Evolutionary conservation across 2,797 vertebrate species (phyloP).

Genomic region (Erethizon dorsatum): DNA sequence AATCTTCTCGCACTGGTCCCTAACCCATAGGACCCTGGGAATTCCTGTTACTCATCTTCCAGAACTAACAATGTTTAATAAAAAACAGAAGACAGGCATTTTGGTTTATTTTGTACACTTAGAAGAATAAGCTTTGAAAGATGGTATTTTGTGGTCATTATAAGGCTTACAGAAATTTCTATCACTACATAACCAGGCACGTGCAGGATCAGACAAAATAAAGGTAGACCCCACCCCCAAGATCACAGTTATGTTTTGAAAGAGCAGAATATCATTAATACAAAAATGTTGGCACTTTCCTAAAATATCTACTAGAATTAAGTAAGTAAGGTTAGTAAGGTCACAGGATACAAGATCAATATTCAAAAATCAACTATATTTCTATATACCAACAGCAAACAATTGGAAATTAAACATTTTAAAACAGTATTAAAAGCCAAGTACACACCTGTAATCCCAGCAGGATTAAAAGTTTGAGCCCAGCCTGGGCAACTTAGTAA

Average conservation of each 20-base stretch:
- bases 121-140: not conserved
- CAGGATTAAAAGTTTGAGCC: not conserved
- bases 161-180: not conserved
- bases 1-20: not conserved
- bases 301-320: not conserved
- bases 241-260: conserved; percentile 16
- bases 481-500: not conserved
- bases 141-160: not conserved
- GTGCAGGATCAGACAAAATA: not conserved
- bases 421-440: not conserved
- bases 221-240: not conserved
- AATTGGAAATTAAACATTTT: not conserved
- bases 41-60: not conserved
- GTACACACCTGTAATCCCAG: not conserved
- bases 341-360: not conserved
- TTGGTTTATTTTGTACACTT: not conserved
- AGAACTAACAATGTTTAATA: not conserved
- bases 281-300: not conserved
- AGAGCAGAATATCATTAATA: not conserved
- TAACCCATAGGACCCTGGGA: not conserved
- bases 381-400: conserved; percentile 10
- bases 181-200: not conserved
- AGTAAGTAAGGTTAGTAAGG: not conserved
- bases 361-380: conserved; percentile 37
- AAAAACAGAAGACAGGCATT: not conserved